phyloP scores from a whole-genome alignment of 1,140 invertebrate genomes.

The Goniozus legneri region DNA sequence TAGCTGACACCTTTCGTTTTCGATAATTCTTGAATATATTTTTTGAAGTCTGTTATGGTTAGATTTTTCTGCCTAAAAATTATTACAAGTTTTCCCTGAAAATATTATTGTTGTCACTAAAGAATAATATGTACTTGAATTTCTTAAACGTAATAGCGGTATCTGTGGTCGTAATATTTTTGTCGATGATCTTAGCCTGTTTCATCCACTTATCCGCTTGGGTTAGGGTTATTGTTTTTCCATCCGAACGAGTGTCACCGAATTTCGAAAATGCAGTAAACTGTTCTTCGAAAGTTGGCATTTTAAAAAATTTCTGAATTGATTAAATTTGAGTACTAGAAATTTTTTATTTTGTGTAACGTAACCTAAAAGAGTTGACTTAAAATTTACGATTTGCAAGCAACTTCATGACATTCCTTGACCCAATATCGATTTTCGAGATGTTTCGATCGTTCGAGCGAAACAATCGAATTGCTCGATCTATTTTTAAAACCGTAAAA shows the following conservation, averaged over 20 bases:
- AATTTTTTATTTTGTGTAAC: too few relatives aligned
- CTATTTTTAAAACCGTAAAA: too few relatives aligned
- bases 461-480: too few relatives aligned
- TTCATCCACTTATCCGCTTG: slow-evolving; percentile 78
- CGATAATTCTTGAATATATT: slow-evolving; percentile 60
- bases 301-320: too few relatives aligned
- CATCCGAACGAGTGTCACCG: slow-evolving; percentile 65
- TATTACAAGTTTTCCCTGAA: not conserved
- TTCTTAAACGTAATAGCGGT: slow-evolving; percentile 68
- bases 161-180: slow-evolving; percentile 67
- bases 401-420: too few relatives aligned
- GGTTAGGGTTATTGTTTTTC: slow-evolving; percentile 64
- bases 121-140: slow-evolving; percentile 53
- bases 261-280: slow-evolving; percentile 65
- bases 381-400: too few relatives aligned
- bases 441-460: too few relatives aligned
- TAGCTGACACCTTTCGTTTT: slow-evolving; percentile 58
- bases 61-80: slow-evolving; percentile 46
- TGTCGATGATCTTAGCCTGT: slow-evolving; percentile 70
- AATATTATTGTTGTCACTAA: too few relatives aligned
- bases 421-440: too few relatives aligned
- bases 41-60: slow-evolving; percentile 55
- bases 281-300: slow-evolving; percentile 23
- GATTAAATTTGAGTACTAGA: too few relatives aligned
- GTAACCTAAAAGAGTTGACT: too few relatives aligned